Evolutionary conservation across 2,888 invertebrate genomes (phyloP).

Genomic region (Scelioninae gen. 1): DNA sequence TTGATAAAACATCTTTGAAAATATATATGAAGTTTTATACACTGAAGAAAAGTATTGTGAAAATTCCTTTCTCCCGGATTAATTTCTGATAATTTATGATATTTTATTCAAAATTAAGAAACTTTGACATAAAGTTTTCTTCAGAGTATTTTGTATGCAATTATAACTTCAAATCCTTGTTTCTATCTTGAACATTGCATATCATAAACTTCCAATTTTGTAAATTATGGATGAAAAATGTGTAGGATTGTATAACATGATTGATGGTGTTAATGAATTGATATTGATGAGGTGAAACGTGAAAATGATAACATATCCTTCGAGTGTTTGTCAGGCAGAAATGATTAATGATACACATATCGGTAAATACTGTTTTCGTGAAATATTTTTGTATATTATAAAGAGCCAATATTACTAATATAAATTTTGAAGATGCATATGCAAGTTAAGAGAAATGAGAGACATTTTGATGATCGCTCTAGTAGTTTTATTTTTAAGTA

Average conservation of each 20-base stretch:
- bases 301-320: conserved; percentile 58
- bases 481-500: conserved; percentile 14
- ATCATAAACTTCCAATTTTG: conserved; percentile 51
- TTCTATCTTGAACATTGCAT: conserved; percentile 3
- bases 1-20: too few species aligned
- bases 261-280: conserved; percentile 31
- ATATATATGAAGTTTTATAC: too few species aligned
- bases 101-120: too few species aligned
- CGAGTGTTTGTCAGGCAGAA: conserved; percentile 45
- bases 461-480: neutral
- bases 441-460: neutral
- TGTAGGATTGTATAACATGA: conserved; percentile 15
- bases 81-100: too few species aligned
- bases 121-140: too few species aligned
- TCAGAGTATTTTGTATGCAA: neutral
- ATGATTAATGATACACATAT: conserved; percentile 55
- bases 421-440: neutral
- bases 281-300: conserved; percentile 50
- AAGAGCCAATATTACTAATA: neutral
- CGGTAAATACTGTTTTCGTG: conserved; percentile 22
- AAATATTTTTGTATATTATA: conserved; percentile 20
- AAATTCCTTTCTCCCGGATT: too few species aligned
- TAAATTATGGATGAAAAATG: conserved; percentile 24
- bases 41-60: neutral
- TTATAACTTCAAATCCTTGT: neutral